phyloP scores from a whole-genome alignment of 2,888 invertebrate species.

The Phlogophora meticulosa region DNA sequence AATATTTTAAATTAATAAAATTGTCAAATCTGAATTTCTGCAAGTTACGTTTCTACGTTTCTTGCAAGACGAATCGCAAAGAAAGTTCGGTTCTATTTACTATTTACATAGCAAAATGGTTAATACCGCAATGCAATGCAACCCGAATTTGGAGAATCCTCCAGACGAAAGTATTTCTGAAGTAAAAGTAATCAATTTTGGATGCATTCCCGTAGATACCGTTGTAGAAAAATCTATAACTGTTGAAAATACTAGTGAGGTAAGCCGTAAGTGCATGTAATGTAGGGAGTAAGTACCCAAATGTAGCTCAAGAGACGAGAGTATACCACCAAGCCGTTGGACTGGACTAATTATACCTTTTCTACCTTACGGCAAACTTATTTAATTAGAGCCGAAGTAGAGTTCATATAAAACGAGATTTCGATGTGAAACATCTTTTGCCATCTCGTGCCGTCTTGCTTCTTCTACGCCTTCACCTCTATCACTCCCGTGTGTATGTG shows the following conservation, averaged over 20 bases:
- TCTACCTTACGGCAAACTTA: too few species aligned
- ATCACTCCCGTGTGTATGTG: too few species aligned
- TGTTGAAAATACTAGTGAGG: conserved; percentile 78
- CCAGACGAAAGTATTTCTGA: conserved; percentile 75
- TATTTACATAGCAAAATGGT: conserved; percentile 20
- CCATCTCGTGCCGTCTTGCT: too few species aligned
- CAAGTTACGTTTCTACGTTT: not conserved
- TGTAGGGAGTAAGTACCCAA: not conserved
- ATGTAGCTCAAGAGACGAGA: too few species aligned
- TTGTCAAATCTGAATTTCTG: not conserved
- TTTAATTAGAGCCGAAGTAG: too few species aligned
- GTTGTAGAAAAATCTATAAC: conserved; percentile 75
- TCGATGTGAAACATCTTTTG: too few species aligned
- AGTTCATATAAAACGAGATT: too few species aligned
- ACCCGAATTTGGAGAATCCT: conserved; percentile 66
- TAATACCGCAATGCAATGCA: conserved; percentile 10
- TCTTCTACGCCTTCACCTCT: too few species aligned
- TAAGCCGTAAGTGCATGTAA: conserved; percentile 68
- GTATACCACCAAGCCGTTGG: too few species aligned
- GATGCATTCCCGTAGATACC: conserved; percentile 80
- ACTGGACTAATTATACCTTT: too few species aligned
- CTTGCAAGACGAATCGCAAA: not conserved
- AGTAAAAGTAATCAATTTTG: conserved; percentile 81
- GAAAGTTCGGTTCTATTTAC: not conserved
- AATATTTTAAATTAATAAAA: not conserved